These are phyloP conservation scores for Chalcosyrphus nemorum DNA, from an alignment of 2,888 invertebrate species.

Conservation along the genomic window DNA sequence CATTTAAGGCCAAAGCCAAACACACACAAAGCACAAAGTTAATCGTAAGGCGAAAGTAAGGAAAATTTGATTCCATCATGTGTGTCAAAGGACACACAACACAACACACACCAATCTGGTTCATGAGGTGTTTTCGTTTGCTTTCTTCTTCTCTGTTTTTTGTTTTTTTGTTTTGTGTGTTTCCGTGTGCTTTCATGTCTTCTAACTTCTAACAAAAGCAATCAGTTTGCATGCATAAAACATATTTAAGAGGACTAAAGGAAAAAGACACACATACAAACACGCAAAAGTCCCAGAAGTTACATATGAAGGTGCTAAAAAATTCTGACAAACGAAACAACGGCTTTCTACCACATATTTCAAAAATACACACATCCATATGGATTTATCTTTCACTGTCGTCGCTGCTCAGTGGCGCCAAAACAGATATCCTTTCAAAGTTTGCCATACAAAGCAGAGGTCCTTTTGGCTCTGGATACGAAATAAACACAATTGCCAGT, in stretches of 20 bases:
- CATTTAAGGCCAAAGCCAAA: neutral
- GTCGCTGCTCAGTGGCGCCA: slow-evolving; percentile 4
- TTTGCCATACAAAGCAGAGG: neutral
- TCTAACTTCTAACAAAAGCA: slow-evolving; percentile 26
- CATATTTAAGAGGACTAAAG: slow-evolving; percentile 11
- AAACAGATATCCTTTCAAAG: neutral
- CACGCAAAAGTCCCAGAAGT: neutral
- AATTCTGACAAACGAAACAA: slow-evolving; percentile 11
- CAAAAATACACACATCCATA: neutral
- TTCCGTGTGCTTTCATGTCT: neutral
- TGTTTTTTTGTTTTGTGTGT: neutral
- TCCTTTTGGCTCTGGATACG: slow-evolving; percentile 6
- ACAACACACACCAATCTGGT: neutral
- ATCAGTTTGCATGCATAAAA: slow-evolving; percentile 43
- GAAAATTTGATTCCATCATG: slow-evolving; percentile 12
- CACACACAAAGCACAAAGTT: slow-evolving; percentile 1
- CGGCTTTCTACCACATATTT: neutral
- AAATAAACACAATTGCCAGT: neutral
- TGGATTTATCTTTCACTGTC: neutral
- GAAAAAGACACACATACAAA: neutral
- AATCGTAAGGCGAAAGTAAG: neutral
- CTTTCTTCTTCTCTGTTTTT: neutral
- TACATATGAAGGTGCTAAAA: slow-evolving; percentile 5
- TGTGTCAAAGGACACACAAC: slow-evolving; percentile 14
- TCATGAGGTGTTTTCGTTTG: neutral